Conservation (phyloP, 2,888 invertebrate genomes). For the Eumerus sabulonum region DNA sequence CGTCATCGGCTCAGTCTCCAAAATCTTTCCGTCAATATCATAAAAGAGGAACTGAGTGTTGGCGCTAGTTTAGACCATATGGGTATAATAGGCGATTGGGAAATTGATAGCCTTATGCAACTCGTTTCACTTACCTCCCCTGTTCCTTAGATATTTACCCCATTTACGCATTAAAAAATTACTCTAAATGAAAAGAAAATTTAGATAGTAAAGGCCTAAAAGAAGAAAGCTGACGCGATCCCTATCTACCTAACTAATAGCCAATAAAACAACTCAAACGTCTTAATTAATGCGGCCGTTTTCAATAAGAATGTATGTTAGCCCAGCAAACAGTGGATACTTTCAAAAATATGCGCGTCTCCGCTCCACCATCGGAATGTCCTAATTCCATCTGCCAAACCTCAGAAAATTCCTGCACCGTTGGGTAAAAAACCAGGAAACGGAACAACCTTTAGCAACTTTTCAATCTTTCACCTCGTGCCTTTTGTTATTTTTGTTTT, state of each 20-base stretch:
- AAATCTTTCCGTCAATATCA: too few species aligned
- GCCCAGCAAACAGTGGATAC: conserved; percentile 10
- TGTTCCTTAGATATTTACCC: too few species aligned
- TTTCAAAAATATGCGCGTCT: conserved; percentile 24
- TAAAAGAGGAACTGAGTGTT: too few species aligned
- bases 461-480: conserved; percentile 55
- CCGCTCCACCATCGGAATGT: conserved; percentile 6
- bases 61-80: too few species aligned
- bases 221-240: too few species aligned
- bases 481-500: too few species aligned
- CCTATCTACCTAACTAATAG: conserved; percentile 47
- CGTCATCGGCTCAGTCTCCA: too few species aligned
- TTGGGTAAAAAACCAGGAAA: too few species aligned
- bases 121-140: too few species aligned
- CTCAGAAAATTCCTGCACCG: conserved; percentile 57
- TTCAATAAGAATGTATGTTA: conserved; percentile 41
- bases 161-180: neutral
- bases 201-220: conserved; percentile 35
- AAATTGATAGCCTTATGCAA: too few species aligned
- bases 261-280: conserved; percentile 34
- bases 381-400: conserved; percentile 45
- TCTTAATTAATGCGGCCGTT: conserved; percentile 44
- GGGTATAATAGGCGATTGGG: too few species aligned
- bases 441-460: conserved; percentile 47
- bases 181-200: conserved; percentile 35